A percentile compares a stretch with the other conserved stretches of the same genome.
These are phyloP conservation scores for Nasonia oneida DNA, from an alignment of 2,888 invertebrate genomes.

Conservation along the genomic window DNA sequence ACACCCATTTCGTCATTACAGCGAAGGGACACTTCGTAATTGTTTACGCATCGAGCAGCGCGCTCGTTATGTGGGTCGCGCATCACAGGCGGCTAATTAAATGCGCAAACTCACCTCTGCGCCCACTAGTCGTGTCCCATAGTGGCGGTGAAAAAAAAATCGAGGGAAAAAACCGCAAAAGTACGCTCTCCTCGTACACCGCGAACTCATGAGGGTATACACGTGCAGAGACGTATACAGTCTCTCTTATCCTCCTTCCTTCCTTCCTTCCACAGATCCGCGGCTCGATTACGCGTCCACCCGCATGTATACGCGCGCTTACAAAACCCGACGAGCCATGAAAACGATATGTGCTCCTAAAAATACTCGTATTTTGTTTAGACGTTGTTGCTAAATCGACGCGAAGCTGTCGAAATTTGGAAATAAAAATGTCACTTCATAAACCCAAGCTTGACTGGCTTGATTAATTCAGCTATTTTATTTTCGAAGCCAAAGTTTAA, in stretches of 20 bases:
- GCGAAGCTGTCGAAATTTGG: background rate
- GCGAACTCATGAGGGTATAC: background rate
- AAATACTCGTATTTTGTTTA: background rate
- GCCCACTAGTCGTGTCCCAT: background rate
- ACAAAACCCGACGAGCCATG: background rate
- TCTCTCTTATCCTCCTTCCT: conserved; percentile 5
- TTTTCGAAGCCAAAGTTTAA: background rate
- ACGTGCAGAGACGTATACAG: background rate
- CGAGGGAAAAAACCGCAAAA: background rate
- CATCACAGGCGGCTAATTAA: conserved; percentile 64
- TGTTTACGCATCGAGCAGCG: conserved; percentile 57
- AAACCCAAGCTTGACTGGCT: no score
- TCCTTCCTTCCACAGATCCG: conserved; percentile 9
- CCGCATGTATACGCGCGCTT: conserved; percentile 18
- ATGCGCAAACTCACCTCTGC: conserved; percentile 63
- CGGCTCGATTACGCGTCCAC: conserved; percentile 8
- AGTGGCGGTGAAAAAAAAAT: conserved; percentile 5
- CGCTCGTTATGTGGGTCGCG: conserved; percentile 68
- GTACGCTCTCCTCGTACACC: background rate
- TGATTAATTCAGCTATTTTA: no score
- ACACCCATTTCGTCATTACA: no score
- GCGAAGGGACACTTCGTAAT: background rate
- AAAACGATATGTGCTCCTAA: background rate
- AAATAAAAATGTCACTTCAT: no score
- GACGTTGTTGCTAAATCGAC: background rate